These are phyloP conservation scores for Myripristis jacobus DNA, from an alignment of 2,797 vertebrate genomes.

Conservation along the genomic window DNA sequence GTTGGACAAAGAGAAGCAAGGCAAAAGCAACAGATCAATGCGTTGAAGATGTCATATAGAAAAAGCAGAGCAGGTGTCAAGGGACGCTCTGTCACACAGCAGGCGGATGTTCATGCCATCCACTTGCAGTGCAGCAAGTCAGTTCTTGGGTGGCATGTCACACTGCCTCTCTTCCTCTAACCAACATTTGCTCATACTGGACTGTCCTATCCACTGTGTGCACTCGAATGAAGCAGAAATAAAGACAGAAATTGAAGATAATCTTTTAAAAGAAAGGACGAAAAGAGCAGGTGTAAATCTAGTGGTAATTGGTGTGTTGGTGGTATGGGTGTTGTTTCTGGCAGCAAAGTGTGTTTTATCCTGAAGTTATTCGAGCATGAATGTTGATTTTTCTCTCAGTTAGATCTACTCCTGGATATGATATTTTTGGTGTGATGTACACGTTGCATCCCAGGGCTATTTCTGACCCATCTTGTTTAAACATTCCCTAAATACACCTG, in stretches of 20 bases:
- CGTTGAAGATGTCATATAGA: neutral
- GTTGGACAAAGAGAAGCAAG: neutral
- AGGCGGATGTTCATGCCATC: neutral
- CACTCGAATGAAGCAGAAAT: conserved; percentile 35
- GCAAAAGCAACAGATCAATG: no score
- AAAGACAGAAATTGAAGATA: conserved; percentile 4
- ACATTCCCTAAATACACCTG: conserved; percentile 37
- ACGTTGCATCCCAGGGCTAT: conserved; percentile 28
- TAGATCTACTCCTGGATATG: conserved; percentile 21
- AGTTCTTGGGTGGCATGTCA: conserved; percentile 27
- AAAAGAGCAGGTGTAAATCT: conserved; percentile 40
- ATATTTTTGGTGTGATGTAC: conserved; percentile 47
- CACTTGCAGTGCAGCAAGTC: neutral
- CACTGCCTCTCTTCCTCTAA: neutral
- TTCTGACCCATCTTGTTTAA: conserved; percentile 49
- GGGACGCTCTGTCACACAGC: conserved; percentile 10
- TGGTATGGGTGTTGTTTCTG: conserved; percentile 13
- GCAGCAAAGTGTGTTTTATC: conserved; percentile 10
- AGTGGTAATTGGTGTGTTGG: no score
- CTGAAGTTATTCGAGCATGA: conserved; percentile 15
- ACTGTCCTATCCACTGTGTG: no score
- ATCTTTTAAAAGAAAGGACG: conserved; percentile 14
- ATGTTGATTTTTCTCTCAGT: conserved; percentile 49
- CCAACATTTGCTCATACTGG: no score
- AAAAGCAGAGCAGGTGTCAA: conserved; percentile 2